Percentiles rank a stretch among this genome's conserved stretches.
These are phyloP conservation scores for Podarcis muralis DNA, from an alignment of 2,113 vertebrate genomes.

Conservation along the genomic window DNA sequence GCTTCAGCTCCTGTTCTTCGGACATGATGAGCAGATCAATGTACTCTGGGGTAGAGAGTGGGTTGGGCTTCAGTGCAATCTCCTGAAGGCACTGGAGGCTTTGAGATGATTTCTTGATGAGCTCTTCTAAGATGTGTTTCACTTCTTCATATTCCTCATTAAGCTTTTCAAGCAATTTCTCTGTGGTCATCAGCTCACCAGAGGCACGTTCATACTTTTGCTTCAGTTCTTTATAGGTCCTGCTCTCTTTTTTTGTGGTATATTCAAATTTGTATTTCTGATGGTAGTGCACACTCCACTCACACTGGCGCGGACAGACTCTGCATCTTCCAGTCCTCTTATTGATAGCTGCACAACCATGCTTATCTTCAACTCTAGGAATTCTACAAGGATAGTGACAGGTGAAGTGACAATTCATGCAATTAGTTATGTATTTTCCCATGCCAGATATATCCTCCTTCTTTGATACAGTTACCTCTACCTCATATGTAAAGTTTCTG, in stretches of 20 bases:
- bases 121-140: rapidly evolving
- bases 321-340: rapidly evolving
- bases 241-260: not conserved
- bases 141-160: not conserved
- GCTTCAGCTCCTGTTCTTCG: constrained; percentile 52
- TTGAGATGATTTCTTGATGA: not conserved
- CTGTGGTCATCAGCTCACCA: not conserved
- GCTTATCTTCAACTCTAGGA: not conserved
- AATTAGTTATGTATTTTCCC: not conserved
- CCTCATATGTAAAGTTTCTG: constrained; percentile 41
- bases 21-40: constrained; percentile 50
- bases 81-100: constrained; percentile 41
- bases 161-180: not conserved
- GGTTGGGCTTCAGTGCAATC: constrained; percentile 58
- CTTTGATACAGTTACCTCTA: not conserved
- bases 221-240: constrained; percentile 16
- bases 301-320: constrained; percentile 3
- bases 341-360: rapidly evolving
- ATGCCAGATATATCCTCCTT: not conserved
- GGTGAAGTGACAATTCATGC: constrained; percentile 51
- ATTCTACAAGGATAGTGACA: not conserved
- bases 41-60: constrained; percentile 53
- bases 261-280: constrained; percentile 40
- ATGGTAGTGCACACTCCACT: constrained; percentile 39
- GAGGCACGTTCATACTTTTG: constrained; percentile 28